These are phyloP conservation scores for Xanthia icteritia DNA, from an alignment of 2,888 invertebrate genomes.

Conservation along the genomic window DNA sequence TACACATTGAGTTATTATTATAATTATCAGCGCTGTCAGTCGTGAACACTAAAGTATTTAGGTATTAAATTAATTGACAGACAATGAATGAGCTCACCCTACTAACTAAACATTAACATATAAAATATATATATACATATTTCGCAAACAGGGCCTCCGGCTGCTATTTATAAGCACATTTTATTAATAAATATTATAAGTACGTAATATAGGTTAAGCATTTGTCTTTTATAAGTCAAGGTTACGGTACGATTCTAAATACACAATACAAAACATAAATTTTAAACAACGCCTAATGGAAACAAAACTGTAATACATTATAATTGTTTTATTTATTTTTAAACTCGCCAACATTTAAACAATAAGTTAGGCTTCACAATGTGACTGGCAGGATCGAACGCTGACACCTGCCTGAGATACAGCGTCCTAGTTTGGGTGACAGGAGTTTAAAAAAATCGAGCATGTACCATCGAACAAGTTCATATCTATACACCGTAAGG, in stretches of 20 bases:
- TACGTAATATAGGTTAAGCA: neutral
- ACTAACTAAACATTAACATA: neutral
- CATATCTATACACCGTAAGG: no score
- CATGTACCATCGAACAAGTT: no score
- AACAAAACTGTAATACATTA: neutral
- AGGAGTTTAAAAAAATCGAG: no score
- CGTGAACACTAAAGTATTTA: neutral
- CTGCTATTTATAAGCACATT: neutral
- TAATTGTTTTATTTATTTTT: no score
- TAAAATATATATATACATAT: neutral
- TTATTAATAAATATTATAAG: neutral
- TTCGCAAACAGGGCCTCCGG: conserved; percentile 1
- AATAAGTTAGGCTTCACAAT: no score
- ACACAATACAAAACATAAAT: neutral
- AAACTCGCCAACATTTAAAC: no score
- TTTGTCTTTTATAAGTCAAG: conserved; percentile 2
- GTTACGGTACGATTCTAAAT: neutral
- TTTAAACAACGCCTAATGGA: neutral
- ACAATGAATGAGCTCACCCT: conserved; percentile 20
- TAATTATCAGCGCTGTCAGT: neutral
- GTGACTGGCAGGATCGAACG: no score
- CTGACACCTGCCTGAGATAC: no score
- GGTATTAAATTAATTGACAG: neutral
- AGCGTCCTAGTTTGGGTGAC: no score
- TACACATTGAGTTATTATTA: neutral